Evolutionary conservation across 2,113 vertebrate species (phyloP).

Genomic region (Calyptomena viridis): DNA sequence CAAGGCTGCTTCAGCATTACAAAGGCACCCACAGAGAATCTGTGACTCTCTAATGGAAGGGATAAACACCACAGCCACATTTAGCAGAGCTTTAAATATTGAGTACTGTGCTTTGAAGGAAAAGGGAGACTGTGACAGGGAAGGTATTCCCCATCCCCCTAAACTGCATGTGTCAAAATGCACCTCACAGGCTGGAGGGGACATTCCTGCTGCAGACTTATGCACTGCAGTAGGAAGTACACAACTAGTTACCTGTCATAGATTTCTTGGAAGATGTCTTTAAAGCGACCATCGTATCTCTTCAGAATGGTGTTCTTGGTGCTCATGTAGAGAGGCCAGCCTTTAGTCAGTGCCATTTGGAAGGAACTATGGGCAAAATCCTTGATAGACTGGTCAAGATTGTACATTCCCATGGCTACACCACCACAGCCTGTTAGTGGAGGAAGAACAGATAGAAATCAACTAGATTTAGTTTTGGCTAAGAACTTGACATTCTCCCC

Average conservation of each 20-base stretch:
- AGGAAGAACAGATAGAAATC: not conserved
- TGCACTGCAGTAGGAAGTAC: not conserved
- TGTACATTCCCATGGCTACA: conserved; percentile 97
- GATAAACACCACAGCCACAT: not conserved
- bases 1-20: not conserved
- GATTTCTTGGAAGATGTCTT: conserved; percentile 98
- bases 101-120: not conserved
- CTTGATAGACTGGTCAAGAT: conserved; percentile 90
- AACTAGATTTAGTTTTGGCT: not conserved
- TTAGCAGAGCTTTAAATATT: not conserved
- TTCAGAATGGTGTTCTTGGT: conserved; percentile 99
- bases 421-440: conserved; percentile 82
- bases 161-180: not conserved
- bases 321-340: conserved; percentile 94
- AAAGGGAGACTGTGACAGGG: not conserved
- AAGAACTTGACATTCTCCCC: not conserved
- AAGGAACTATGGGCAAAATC: conserved; percentile 99
- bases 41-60: not conserved
- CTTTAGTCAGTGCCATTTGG: conserved; percentile 90
- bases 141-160: too few species aligned
- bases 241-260: conserved; percentile 87
- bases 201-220: not conserved
- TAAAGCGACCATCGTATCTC: conserved; percentile 95
- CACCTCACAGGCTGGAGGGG: not conserved
- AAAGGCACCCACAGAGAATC: not conserved